Conservation (phyloP, 2,113 vertebrate genomes). For the Heterochromis multidens region DNA sequence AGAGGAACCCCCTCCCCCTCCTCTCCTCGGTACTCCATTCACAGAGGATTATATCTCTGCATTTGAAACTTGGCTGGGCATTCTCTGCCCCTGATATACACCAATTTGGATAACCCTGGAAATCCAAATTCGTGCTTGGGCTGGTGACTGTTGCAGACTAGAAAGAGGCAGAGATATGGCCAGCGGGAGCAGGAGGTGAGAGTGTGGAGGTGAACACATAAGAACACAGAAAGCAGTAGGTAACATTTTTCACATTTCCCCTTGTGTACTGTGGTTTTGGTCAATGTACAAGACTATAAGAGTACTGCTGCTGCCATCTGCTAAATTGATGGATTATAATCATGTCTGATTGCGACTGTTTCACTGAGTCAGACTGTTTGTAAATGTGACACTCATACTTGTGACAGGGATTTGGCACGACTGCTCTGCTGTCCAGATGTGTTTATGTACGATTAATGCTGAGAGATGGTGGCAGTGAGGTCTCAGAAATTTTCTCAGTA, state of each 20-base stretch:
- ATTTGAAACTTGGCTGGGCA: constrained; percentile 58
- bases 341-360: constrained; percentile 44
- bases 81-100: constrained; percentile 48
- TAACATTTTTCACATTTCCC: not conserved
- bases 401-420: constrained; percentile 29
- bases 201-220: not conserved
- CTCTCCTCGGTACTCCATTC: constrained; percentile 10
- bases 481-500: not conserved
- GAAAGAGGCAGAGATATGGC: not conserved
- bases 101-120: constrained; percentile 21
- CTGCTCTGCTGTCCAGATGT: constrained; percentile 46
- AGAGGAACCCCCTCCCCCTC: constrained; percentile 29
- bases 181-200: not conserved
- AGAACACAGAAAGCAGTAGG: constrained; percentile 4
- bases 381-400: constrained; percentile 42
- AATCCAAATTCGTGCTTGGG: constrained; percentile 21
- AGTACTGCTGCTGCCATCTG: not conserved
- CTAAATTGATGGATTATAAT: constrained; percentile 53
- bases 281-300: not conserved
- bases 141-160: not conserved
- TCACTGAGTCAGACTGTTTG: constrained; percentile 42
- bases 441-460: constrained; percentile 58
- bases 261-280: not conserved
- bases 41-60: constrained; percentile 61
- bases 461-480: not conserved